A percentile compares a stretch with the other conserved stretches of the same genome.
Evolutionary conservation across 2,888 invertebrate species (phyloP).

Genomic region (Cyclophora punctaria): DNA sequence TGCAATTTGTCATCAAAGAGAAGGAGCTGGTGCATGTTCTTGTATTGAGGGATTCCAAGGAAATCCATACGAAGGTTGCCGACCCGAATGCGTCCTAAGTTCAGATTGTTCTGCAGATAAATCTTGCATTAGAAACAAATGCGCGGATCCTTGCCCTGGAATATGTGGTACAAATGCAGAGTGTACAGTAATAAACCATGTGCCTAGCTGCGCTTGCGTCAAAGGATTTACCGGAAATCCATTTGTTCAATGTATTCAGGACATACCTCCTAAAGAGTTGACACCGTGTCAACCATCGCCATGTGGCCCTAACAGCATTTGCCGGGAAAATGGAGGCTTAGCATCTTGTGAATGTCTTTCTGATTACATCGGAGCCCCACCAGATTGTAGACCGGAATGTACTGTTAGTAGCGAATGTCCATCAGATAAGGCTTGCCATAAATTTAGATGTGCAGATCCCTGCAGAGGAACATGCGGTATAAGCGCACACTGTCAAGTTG

Average conservation of each 20-base stretch:
- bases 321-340: slow-evolving; percentile 81
- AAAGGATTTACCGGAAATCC: slow-evolving; percentile 85
- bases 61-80: slow-evolving; percentile 89
- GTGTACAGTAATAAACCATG: slow-evolving; percentile 88
- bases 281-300: slow-evolving; percentile 84
- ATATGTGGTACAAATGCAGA: slow-evolving; percentile 88
- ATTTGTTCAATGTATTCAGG: slow-evolving; percentile 54
- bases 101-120: slow-evolving; percentile 89
- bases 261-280: slow-evolving; percentile 43
- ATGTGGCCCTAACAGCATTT: slow-evolving; percentile 86
- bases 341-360: slow-evolving; percentile 84
- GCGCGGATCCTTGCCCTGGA: slow-evolving; percentile 89
- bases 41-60: slow-evolving; percentile 88
- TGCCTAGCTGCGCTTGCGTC: slow-evolving; percentile 88
- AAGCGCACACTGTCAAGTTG: slow-evolving; percentile 82
- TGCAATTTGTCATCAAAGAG: slow-evolving; percentile 84
- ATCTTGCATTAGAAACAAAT: slow-evolving; percentile 88
- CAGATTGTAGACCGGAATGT: slow-evolving; percentile 85
- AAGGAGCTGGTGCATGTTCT: slow-evolving; percentile 86
- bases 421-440: slow-evolving; percentile 82
- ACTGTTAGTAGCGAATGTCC: slow-evolving; percentile 86
- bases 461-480: slow-evolving; percentile 84
- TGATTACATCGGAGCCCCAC: slow-evolving; percentile 81
- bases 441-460: slow-evolving; percentile 85
- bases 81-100: slow-evolving; percentile 90